A percentile compares a stretch with the other conserved stretches of the same genome.
Evolutionary conservation across 2,797 vertebrate genomes (phyloP).

Genomic region (Dermochelys coriacea): DNA sequence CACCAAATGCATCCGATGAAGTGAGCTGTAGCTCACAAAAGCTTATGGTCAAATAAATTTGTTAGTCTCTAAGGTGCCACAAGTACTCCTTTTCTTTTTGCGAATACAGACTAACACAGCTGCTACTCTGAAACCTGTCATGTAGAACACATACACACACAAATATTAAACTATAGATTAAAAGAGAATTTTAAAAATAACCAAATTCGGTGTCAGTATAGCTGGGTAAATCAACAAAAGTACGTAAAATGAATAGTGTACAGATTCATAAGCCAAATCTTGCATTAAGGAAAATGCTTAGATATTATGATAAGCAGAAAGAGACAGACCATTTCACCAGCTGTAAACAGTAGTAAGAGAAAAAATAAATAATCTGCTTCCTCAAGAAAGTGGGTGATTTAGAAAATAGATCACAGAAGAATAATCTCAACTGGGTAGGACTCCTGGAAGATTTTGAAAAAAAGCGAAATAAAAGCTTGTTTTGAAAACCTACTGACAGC

Average conservation of each 20-base stretch:
- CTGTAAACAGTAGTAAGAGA: background rate
- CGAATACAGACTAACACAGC: too few species aligned
- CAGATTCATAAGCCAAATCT: background rate
- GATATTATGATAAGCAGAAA: background rate
- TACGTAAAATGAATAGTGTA: background rate
- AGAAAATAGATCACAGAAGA: background rate
- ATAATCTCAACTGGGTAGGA: background rate
- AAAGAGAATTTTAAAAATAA: background rate
- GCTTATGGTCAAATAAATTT: too few species aligned
- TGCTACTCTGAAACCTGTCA: too few species aligned
- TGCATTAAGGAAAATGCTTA: background rate
- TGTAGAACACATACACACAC: background rate
- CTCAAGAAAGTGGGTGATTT: background rate
- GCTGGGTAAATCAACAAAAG: background rate
- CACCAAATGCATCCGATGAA: too few species aligned
- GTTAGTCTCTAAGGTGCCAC: too few species aligned
- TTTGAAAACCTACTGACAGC: background rate
- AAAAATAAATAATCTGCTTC: background rate
- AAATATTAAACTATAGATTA: background rate
- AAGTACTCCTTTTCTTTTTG: too few species aligned
- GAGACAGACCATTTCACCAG: background rate
- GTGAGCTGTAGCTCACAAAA: too few species aligned
- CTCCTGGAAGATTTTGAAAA: background rate
- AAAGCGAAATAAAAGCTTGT: background rate
- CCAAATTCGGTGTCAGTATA: background rate